Evolutionary conservation across 92 coral and sea anemone species (phyloP), one percentile per base, ranked within the genome.

Genomic region (Hydrozoanthus gracilis): DNA sequence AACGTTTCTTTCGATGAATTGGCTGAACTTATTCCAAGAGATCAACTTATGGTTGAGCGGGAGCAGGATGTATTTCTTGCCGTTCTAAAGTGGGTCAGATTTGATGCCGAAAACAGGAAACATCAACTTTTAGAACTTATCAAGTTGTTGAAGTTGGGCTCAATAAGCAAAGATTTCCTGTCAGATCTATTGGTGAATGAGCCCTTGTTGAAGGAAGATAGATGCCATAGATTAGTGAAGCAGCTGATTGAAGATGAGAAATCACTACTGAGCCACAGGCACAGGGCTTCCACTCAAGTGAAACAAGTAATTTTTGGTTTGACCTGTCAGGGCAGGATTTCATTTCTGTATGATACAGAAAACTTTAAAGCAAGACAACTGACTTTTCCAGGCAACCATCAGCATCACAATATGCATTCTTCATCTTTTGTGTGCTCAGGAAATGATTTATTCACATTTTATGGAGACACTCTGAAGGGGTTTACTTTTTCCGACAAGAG

Each of bases 51-150:
- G 18, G 93, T 94, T 44, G 88, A 77, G 51, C 75, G 65, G 13
- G 98, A 94, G 74, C 87, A 72, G 14, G 94, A 94, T 76, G 95
- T 91, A 6, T 92, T 87, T 70, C 69, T 70, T 71, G 92, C 94
- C 69, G 91, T 92, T 20, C 44, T 94, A 44, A 93, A 87, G 66
- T 94, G 98, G 98, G 92, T 91, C 0, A 82, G 72, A 35, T 87
- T 91, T 82, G 89, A 94, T 55, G 78, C 49, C 27, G 62, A 16
- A 3, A 70, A 47, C 44, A 92, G 98, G 20, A 79, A 46, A 0
- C 39, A 78, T 10, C 72, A 64, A n/a, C 84, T 92, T 9, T 90
- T 91, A 15, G 84, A 75, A 47, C 82, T 94, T 15, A 39, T 94
- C 56, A 80, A 84, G 3, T 55, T 50, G n/a, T 35, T 94, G 8